Evolutionary conservation across 2,113 vertebrate species (phyloP).

Genomic region (Anser cygnoides): DNA sequence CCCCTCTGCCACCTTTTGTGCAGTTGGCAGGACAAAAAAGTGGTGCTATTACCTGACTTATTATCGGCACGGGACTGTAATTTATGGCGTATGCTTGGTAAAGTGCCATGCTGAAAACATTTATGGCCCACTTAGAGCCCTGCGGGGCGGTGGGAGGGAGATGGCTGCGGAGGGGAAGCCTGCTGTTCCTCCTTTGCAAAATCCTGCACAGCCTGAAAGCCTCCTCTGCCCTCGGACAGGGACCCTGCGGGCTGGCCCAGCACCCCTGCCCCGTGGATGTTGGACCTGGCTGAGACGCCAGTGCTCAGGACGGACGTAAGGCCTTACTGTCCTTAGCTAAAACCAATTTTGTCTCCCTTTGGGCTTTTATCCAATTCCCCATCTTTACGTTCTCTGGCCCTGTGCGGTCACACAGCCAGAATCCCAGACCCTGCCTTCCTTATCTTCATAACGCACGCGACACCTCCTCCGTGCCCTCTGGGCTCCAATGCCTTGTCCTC

Average conservation of each 20-base stretch:
- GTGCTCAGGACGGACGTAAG: neutral
- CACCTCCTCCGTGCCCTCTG: neutral
- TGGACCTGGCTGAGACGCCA: neutral
- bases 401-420: neutral
- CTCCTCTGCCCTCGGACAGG: neutral
- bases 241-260: neutral
- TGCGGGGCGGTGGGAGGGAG: neutral
- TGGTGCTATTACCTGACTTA: constrained; percentile 62
- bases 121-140: constrained; percentile 53
- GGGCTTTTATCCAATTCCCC: neutral
- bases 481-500: neutral
- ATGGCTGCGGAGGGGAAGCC: neutral
- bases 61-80: constrained; percentile 60
- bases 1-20: constrained; percentile 59
- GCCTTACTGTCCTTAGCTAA: neutral
- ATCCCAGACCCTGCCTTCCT: neutral
- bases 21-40: constrained; percentile 63
- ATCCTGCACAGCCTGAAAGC: neutral
- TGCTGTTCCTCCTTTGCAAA: constrained; percentile 23
- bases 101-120: constrained; percentile 61
- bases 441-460: neutral
- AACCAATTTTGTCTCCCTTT: neutral
- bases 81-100: constrained; percentile 63
- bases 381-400: neutral
- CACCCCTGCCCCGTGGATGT: accelerated